Evolutionary conservation across 1,140 invertebrate genomes (phyloP), one percentile per base, ranked within the genome.

Genomic region (Glomeris maerens): DNA sequence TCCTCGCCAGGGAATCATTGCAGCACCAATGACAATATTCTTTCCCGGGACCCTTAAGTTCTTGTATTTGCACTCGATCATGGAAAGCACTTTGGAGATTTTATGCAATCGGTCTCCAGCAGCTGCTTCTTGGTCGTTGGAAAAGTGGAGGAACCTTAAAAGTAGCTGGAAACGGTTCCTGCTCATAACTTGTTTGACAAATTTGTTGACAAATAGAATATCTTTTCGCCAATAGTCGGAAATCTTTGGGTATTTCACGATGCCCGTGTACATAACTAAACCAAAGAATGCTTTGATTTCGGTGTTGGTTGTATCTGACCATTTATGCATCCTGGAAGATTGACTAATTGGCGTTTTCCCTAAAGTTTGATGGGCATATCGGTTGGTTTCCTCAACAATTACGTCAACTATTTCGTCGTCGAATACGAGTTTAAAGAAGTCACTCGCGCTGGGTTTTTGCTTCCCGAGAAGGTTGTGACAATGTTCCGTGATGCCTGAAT

Each of bases 1-100:
- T 29, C 65, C 64, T 27, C 62, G 59, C 58, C 59, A 68, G 41
- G 66, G 57, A 38, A 69, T 52, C 62, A 68, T 64, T 20, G 60
- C 56, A 51, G 68, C 63, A 55, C 68, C 63, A 17, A 66, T 23
- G 22, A 57, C 54, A 44, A 69, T 57, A 29, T 66, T 45, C 60
- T 53, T 31, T 1, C 54, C 57, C 17, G 67, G 63, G 3, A 48
- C 58, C 25, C 64, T 57, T 23, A 61, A 47, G 47, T 60, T 50
- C 55, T 62, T 45, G 52, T 60, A 70, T 47, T 52, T 56, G 13
- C 54, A 60, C 29, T 45, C 48, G 13, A 67, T 39, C 48, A 49
- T 59, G 29, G 60, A 45, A 45, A 59, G 26, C 22, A 66, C 40
- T 40, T 60, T 49, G 47, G 50, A 49, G 40, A 66, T 60, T 60